These are phyloP conservation scores for Pseudocheirus occidentalis DNA, from an alignment of 2,797 vertebrate species.

Conservation along the genomic window DNA sequence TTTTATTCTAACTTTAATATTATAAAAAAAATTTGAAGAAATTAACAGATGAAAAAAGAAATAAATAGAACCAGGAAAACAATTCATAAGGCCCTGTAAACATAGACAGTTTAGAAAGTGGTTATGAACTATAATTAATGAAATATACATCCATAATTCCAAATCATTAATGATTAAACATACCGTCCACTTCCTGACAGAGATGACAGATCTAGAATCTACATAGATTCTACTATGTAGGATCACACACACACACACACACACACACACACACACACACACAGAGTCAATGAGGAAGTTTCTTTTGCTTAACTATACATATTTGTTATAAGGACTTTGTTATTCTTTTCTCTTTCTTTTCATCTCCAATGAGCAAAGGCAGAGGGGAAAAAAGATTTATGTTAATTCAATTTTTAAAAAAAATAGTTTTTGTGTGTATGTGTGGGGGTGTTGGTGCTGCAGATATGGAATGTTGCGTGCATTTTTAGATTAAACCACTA, in stretches of 20 bases:
- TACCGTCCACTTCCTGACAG: not conserved
- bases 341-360: not conserved
- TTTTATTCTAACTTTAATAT: not conserved
- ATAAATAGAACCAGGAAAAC: not conserved
- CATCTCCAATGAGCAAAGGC: not conserved
- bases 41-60: not conserved
- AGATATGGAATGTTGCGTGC: not conserved
- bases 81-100: not conserved
- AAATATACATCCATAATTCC: not conserved
- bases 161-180: not conserved
- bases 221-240: not conserved
- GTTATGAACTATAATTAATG: not conserved
- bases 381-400: not conserved
- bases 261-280: too few relatives aligned
- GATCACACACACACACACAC: not conserved
- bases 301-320: not conserved
- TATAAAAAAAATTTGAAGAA: not conserved
- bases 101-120: not conserved
- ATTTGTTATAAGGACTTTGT: not conserved
- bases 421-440: too few relatives aligned
- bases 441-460: not conserved
- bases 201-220: not conserved
- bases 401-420: not conserved
- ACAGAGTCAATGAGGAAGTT: not conserved
- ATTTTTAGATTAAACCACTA: not conserved